Base-by-base conservation (phyloP, 2,113 vertebrate species). In the Seriola aureovittata region DNA sequence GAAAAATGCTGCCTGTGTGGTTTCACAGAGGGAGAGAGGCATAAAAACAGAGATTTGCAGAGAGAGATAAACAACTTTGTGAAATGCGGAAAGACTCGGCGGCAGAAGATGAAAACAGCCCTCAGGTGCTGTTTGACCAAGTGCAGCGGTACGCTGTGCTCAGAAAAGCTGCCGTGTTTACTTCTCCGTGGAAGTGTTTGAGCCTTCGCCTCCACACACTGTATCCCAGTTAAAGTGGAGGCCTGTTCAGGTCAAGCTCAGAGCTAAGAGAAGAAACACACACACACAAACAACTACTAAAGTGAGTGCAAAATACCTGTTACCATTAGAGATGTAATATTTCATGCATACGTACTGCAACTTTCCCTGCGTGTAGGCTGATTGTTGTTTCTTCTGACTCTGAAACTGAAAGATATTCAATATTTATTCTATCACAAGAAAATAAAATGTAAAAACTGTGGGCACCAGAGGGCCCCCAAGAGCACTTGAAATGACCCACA, bases 51-150 rank as follows among this genome's bases (percentile, higher is more conserved):
- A 72, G 73, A 84, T 85, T 58, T 59, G 38, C 36, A 55, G 67
- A 54, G 59, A 66, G 40, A 86, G 74, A 88, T 75, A 81, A 90
- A 90, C 81, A 88, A 83, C 71, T 67, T 68, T 82, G 81, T 83
- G 64, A 70, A 69, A 75, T 21, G 67, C 67, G 63, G 67, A 74
- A 68, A 75, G 36, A 75, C 69, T 75, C 48, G 21, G 58, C 11
- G 1, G 74, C 60, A 78, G 64, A 65, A 76, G 87, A 88, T 84
- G 80, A 80, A 84, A 87, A 79, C 75, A 79, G 25, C 83, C 89
- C 76, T 85, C 66, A 4, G 85, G 85, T 81, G 81, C 58, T 72
- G 48, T 82, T 83, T 92, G 86, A 90, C 88, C 82, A 78, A 63
- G 69, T 86, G 84, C 62, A 63, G 67, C 4, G 29, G 65, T 67